Conservation (phyloP, 2,888 invertebrate genomes). For the Apamea epomidion region DNA sequence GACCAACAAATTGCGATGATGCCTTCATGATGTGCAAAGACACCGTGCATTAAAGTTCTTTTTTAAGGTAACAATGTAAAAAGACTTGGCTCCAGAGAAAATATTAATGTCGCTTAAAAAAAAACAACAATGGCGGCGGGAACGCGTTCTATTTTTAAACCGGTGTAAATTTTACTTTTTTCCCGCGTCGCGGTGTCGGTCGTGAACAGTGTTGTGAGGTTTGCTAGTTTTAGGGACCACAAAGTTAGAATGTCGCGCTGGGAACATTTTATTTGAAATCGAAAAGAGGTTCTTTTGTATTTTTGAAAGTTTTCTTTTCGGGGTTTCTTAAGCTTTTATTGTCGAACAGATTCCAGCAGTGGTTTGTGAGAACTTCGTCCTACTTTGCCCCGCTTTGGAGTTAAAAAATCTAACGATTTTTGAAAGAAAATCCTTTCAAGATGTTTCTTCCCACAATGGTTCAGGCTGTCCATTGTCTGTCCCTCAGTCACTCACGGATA, state of each 20-base stretch:
- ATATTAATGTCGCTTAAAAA: conserved; percentile 76
- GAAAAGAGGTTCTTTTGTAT: not conserved
- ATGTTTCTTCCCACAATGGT: conserved; percentile 6
- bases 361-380: not conserved
- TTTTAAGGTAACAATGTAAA: conserved; percentile 61
- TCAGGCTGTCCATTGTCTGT: conserved; percentile 30
- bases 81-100: conserved; percentile 65
- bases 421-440: not conserved
- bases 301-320: not conserved
- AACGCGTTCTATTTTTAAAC: conserved; percentile 81
- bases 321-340: not conserved
- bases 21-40: conserved; percentile 53
- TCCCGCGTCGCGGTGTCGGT: conserved; percentile 54
- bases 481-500: not conserved
- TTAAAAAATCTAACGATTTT: not conserved
- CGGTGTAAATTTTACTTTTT: conserved; percentile 78
- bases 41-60: conserved; percentile 50
- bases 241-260: conserved; percentile 1
- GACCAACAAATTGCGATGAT: conserved; percentile 56
- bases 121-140: conserved; percentile 69
- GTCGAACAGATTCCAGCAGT: not conserved
- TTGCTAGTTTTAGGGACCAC: conserved; percentile 35
- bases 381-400: not conserved
- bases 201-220: conserved; percentile 39
- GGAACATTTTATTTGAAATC: too few species aligned